These are phyloP conservation scores for Cladorhizidae sp. DNA, from an alignment of 37 sponge, comb jelly and placozoan species.

Conservation along the genomic window DNA sequence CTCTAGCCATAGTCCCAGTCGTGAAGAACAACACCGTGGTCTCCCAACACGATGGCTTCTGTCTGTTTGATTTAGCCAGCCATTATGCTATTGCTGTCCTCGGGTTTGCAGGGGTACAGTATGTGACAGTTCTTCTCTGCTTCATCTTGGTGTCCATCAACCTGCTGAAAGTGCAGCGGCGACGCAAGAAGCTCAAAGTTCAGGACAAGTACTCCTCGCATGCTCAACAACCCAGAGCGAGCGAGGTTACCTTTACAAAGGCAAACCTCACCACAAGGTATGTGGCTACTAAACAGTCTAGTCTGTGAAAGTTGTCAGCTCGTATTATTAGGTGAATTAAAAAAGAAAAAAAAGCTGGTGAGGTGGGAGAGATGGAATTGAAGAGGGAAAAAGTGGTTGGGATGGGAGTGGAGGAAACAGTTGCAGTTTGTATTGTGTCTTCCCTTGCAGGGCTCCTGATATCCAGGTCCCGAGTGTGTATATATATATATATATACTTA, in stretches of 20 bases:
- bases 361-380: too few relatives aligned
- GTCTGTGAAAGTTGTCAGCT: background rate
- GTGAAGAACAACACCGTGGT: conserved; percentile 24
- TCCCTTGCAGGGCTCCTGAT: too few relatives aligned
- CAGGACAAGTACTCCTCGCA: conserved; percentile 29
- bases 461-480: too few relatives aligned
- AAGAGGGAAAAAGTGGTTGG: too few relatives aligned
- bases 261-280: conserved; percentile 49
- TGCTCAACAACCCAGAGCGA: background rate
- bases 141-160: conserved; percentile 38
- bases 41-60: conserved; percentile 26
- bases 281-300: background rate
- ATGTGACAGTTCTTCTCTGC: conserved; percentile 54
- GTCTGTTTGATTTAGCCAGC: conserved; percentile 60
- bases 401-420: too few relatives aligned
- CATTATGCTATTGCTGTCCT: conserved; percentile 58
- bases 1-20: conserved; percentile 60
- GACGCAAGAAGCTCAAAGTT: conserved; percentile 45
- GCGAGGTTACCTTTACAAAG: conserved; percentile 39
- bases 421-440: too few relatives aligned
- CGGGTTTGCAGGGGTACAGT: conserved; percentile 57
- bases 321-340: too few relatives aligned
- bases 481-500: too few relatives aligned
- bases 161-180: conserved; percentile 33
- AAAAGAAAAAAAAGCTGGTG: too few relatives aligned